Percentiles rank a stretch among this genome's conserved stretches.
phyloP scores from a whole-genome alignment of 2,888 invertebrate species.

The Rotaria sp. region DNA sequence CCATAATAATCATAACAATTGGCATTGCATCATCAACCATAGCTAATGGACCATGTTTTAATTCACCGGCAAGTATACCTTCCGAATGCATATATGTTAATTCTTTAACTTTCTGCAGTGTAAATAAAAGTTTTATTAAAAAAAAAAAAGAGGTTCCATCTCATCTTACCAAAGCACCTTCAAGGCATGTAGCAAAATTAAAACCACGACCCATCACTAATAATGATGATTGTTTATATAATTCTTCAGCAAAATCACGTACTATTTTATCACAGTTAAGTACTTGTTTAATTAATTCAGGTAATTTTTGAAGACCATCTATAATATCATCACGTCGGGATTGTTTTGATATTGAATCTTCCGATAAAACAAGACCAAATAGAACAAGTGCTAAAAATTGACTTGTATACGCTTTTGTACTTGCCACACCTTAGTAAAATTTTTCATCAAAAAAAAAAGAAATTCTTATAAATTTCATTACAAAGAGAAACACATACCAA shows the following conservation, averaged over 20 bases:
- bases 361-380: conserved; percentile 95
- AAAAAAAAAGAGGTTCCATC: neutral
- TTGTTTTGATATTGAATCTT: conserved; percentile 86
- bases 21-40: conserved; percentile 95
- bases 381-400: conserved; percentile 96
- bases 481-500: conserved; percentile 56
- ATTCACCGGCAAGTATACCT: conserved; percentile 87
- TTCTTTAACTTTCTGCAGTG: conserved; percentile 79
- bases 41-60: conserved; percentile 96
- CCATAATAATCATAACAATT: conserved; percentile 92
- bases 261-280: conserved; percentile 78
- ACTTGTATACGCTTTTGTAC: conserved; percentile 98
- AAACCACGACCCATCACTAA: conserved; percentile 97
- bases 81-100: conserved; percentile 96
- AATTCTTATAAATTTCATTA: no score
- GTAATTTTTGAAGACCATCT: conserved; percentile 59
- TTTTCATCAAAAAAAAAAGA: neutral
- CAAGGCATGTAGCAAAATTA: conserved; percentile 95
- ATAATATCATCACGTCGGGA: conserved; percentile 78
- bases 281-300: conserved; percentile 77
- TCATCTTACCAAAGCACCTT: conserved; percentile 63
- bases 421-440: conserved; percentile 73
- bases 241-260: conserved; percentile 73
- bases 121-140: neutral
- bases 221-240: conserved; percentile 84